Percentiles rank a stretch among this genome's conserved stretches.
These are phyloP conservation scores for Hippoglossus hippoglossus DNA, from an alignment of 2,797 vertebrate species.

Conservation along the genomic window DNA sequence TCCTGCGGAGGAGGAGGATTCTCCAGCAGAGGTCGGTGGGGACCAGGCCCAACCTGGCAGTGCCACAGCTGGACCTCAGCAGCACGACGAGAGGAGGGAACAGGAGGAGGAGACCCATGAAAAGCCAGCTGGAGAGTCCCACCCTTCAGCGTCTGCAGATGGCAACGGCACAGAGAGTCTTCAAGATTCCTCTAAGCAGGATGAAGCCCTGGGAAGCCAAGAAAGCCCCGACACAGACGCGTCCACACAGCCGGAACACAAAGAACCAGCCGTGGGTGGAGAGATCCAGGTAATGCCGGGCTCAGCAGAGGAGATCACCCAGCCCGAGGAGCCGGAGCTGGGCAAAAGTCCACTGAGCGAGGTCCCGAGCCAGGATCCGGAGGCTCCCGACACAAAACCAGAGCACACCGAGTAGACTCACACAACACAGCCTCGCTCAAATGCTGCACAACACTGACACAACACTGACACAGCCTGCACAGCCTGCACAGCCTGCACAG, in stretches of 20 bases:
- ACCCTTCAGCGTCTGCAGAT: slow-evolving; percentile 38
- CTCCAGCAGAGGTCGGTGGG: slow-evolving; percentile 25
- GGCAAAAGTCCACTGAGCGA: slow-evolving; percentile 37
- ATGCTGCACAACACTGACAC: slow-evolving; percentile 9
- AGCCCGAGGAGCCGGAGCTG: slow-evolving; percentile 42
- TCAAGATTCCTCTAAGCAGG: slow-evolving; percentile 45
- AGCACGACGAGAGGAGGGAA: slow-evolving; percentile 30
- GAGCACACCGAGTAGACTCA: slow-evolving; percentile 56
- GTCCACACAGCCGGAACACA: slow-evolving; percentile 48
- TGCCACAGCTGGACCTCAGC: slow-evolving; percentile 17
- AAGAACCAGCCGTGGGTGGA: slow-evolving; percentile 37
- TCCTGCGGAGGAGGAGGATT: slow-evolving; percentile 29
- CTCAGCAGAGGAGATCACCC: slow-evolving; percentile 42
- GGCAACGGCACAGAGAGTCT: slow-evolving; percentile 42
- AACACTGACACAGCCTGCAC: not conserved
- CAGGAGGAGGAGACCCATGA: slow-evolving; percentile 45
- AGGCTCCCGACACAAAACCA: slow-evolving; percentile 39
- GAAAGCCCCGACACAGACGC: slow-evolving; percentile 44
- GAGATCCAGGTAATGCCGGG: slow-evolving; percentile 48
- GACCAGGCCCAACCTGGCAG: slow-evolving; percentile 43
- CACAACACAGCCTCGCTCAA: not conserved
- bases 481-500: not conserved
- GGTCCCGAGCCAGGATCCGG: slow-evolving; percentile 55
- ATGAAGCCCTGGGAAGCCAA: slow-evolving; percentile 36
- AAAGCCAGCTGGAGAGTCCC: slow-evolving; percentile 45